These are phyloP conservation scores for Papilio demoleus DNA, from an alignment of 2,888 invertebrate genomes.

Conservation along the genomic window DNA sequence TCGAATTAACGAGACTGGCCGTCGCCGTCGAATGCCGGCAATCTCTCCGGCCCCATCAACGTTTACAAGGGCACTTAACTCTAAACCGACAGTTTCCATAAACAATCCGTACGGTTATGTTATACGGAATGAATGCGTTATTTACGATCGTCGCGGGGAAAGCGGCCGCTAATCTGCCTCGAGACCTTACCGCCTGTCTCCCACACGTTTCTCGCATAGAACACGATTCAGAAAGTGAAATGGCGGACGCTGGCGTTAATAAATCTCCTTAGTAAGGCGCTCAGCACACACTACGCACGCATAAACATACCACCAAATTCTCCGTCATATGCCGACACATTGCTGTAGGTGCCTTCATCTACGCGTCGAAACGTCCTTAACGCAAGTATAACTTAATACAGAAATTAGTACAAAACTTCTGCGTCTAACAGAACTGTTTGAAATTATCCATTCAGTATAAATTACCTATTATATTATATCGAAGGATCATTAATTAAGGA, in stretches of 20 bases:
- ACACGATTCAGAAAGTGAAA: conserved; percentile 75
- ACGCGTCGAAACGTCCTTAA: too few species aligned
- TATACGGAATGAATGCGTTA: conserved; percentile 70
- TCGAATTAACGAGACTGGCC: conserved; percentile 37
- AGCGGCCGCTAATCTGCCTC: conserved; percentile 56
- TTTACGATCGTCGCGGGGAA: conserved; percentile 70
- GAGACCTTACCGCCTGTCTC: conserved; percentile 58
- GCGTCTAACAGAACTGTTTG: too few species aligned
- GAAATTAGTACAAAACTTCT: too few species aligned
- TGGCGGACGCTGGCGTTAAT: conserved; percentile 61
- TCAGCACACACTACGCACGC: conserved; percentile 22
- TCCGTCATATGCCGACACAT: background rate
- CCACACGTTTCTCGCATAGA: conserved; percentile 67
- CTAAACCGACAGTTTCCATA: conserved; percentile 54
- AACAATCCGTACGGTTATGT: conserved; percentile 61
- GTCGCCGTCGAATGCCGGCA: conserved; percentile 22
- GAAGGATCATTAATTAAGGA: too few species aligned
- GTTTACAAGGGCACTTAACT: conserved; percentile 55
- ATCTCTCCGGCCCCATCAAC: conserved; percentile 49
- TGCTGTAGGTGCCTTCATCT: background rate
- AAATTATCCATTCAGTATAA: too few species aligned
- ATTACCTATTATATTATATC: too few species aligned
- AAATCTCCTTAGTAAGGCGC: conserved; percentile 54
- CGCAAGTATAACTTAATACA: too few species aligned
- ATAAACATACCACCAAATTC: conserved; percentile 21